These are phyloP conservation scores for Phymastichus coffea DNA, from an alignment of 1,140 invertebrate genomes.

Conservation along the genomic window DNA sequence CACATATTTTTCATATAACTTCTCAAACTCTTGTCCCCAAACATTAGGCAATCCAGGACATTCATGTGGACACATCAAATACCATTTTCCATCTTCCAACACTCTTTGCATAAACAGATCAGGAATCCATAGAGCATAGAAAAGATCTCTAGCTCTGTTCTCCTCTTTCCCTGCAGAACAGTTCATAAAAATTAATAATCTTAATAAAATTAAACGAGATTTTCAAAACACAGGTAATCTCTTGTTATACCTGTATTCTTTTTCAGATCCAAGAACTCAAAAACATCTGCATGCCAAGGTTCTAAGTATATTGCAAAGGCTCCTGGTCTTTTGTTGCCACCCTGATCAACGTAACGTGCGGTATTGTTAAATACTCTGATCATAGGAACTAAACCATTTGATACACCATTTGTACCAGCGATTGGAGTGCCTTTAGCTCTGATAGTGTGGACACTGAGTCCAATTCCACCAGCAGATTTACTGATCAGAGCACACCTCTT, in stretches of 20 bases:
- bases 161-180: constrained; percentile 79
- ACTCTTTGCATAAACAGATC: constrained; percentile 99
- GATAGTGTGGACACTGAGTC: constrained; percentile 95
- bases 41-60: constrained; percentile 87
- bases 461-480: constrained; percentile 97
- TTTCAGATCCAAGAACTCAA: constrained; percentile 91
- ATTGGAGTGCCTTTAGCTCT: constrained; percentile 89
- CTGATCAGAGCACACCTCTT: constrained; percentile 95
- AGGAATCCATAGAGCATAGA: constrained; percentile 97
- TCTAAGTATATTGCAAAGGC: constrained; percentile 99
- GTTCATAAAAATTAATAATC: no score
- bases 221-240: no score
- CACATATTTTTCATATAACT: constrained; percentile 88
- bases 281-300: constrained; percentile 98
- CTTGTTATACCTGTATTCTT: constrained; percentile 87
- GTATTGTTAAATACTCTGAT: constrained; percentile 95
- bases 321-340: constrained; percentile 96
- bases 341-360: constrained; percentile 96
- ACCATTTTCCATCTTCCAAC: constrained; percentile 85
- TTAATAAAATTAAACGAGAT: no score
- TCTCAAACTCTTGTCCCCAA: constrained; percentile 94
- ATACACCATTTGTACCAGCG: constrained; percentile 91
- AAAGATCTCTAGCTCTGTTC: constrained; percentile 90
- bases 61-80: constrained; percentile 95
- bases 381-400: constrained; percentile 98